A percentile compares a stretch with the other conserved stretches of the same genome.
These are phyloP conservation scores for Podotricha telesiphe DNA, from an alignment of 2,888 invertebrate genomes.

Conservation along the genomic window DNA sequence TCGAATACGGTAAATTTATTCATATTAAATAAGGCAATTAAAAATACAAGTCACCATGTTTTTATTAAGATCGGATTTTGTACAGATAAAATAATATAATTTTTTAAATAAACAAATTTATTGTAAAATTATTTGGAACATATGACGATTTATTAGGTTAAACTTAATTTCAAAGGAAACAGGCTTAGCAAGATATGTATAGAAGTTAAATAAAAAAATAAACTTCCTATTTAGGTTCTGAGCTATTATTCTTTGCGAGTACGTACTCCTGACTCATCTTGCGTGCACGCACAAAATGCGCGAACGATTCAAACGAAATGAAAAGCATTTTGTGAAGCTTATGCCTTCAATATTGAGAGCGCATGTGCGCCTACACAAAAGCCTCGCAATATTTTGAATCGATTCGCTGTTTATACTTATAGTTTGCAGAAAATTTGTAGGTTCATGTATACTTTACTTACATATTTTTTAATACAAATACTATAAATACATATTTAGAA, in stretches of 20 bases:
- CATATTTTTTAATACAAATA: too few species aligned
- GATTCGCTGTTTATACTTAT: slow-evolving; percentile 69
- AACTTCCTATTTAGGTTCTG: slow-evolving; percentile 15
- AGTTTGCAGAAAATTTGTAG: slow-evolving; percentile 49
- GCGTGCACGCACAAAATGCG: slow-evolving; percentile 59
- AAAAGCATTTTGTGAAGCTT: slow-evolving; percentile 78
- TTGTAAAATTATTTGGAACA: too few species aligned
- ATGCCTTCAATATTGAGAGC: slow-evolving; percentile 65
- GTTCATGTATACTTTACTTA: background rate
- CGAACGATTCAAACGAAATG: slow-evolving; percentile 75
- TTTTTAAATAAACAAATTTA: too few species aligned
- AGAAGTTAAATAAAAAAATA: slow-evolving; percentile 9
- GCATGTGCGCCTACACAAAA: slow-evolving; percentile 75
- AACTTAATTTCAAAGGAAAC: background rate
- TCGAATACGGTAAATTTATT: slow-evolving; percentile 7
- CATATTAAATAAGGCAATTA: background rate
- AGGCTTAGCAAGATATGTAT: background rate
- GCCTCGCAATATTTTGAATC: slow-evolving; percentile 67
- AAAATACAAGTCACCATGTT: too few species aligned
- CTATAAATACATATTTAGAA: too few species aligned
- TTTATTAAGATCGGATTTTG: background rate
- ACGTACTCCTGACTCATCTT: slow-evolving; percentile 57
- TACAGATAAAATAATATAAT: background rate
- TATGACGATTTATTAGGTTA: background rate
- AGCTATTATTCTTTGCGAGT: slow-evolving; percentile 45